Conservation (phyloP, 1,140 invertebrate genomes). For the Dendrolimus kikuchii region DNA sequence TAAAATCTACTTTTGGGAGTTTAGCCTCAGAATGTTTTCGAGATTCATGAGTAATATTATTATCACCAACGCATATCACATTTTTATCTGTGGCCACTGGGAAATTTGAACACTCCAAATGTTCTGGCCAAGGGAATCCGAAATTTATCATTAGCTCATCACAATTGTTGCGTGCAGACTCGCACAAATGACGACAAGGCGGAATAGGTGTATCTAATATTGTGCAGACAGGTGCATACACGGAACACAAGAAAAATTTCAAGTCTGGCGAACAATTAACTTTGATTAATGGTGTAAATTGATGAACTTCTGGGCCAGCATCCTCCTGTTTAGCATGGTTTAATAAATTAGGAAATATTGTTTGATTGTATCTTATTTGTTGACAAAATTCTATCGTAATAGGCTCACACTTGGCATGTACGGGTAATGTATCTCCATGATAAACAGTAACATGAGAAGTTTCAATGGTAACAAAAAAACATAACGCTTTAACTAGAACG, state of each 20-base stretch:
- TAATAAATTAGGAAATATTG: slow-evolving; percentile 96
- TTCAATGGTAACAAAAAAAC: slow-evolving; percentile 43
- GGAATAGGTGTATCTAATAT: slow-evolving; percentile 92
- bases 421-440: slow-evolving; percentile 74
- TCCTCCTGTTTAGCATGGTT: slow-evolving; percentile 96
- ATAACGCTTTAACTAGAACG: slow-evolving; percentile 38
- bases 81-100: slow-evolving; percentile 79
- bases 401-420: slow-evolving; percentile 90
- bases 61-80: slow-evolving; percentile 91
- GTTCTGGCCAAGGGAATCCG: slow-evolving; percentile 95
- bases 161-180: slow-evolving; percentile 90
- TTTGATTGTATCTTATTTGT: slow-evolving; percentile 95
- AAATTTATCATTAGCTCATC: slow-evolving; percentile 94
- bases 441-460: slow-evolving; percentile 58
- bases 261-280: slow-evolving; percentile 95
- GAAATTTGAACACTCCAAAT: slow-evolving; percentile 92
- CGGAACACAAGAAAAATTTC: slow-evolving; percentile 95
- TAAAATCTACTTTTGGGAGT: slow-evolving; percentile 56
- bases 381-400: slow-evolving; percentile 94
- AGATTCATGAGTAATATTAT: slow-evolving; percentile 75
- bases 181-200: slow-evolving; percentile 92
- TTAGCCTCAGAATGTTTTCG: slow-evolving; percentile 48
- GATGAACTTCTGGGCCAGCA: slow-evolving; percentile 93
- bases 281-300: slow-evolving; percentile 96
- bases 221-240: slow-evolving; percentile 97